Conservation (phyloP, 2,113 vertebrate genomes). For the Nannobrachium achirus region DNA sequence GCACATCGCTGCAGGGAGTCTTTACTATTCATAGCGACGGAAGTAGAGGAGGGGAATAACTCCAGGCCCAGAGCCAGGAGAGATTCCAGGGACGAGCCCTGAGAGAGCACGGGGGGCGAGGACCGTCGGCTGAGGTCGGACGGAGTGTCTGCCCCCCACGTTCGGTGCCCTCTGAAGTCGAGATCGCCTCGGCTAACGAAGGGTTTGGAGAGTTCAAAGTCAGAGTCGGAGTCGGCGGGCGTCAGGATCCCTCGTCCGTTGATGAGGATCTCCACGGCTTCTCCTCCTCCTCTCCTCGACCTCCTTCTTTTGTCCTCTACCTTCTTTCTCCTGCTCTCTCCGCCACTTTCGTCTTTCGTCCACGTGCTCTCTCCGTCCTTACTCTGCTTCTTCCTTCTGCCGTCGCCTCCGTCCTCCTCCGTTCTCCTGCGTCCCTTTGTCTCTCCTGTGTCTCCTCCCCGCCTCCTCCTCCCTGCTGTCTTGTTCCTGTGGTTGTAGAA, state of each 20-base stretch:
- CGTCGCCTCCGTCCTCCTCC: slow-evolving; percentile 57
- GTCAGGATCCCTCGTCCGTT: slow-evolving; percentile 75
- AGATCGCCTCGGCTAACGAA: slow-evolving; percentile 56
- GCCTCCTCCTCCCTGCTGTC: slow-evolving; percentile 21
- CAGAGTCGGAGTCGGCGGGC: slow-evolving; percentile 74
- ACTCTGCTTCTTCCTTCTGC: slow-evolving; percentile 21
- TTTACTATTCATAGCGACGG: slow-evolving; percentile 61
- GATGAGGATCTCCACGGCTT: slow-evolving; percentile 84
- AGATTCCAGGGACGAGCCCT: slow-evolving; percentile 91
- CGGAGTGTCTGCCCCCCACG: slow-evolving; percentile 40
- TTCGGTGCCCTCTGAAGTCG: slow-evolving; percentile 13
- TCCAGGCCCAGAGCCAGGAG: slow-evolving; percentile 85
- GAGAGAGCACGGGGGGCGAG: slow-evolving; percentile 73
- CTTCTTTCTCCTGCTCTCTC: slow-evolving; percentile 46
- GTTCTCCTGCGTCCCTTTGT: slow-evolving; percentile 42
- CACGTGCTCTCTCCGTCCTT: slow-evolving; percentile 66
- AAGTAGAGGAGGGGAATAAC: slow-evolving; percentile 81
- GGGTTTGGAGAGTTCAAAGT: slow-evolving; percentile 56
- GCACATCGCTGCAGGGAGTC: slow-evolving; percentile 87
- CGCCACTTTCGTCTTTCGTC: slow-evolving; percentile 67
- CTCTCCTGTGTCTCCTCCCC: slow-evolving; percentile 54
- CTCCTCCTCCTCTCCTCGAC: slow-evolving; percentile 77
- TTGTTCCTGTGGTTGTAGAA: slow-evolving; percentile 38
- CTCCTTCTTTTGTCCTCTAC: slow-evolving; percentile 64
- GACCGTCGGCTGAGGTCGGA: background rate